Conservation (phyloP, 2,888 invertebrate species). For the Frankliniella fusca region DNA sequence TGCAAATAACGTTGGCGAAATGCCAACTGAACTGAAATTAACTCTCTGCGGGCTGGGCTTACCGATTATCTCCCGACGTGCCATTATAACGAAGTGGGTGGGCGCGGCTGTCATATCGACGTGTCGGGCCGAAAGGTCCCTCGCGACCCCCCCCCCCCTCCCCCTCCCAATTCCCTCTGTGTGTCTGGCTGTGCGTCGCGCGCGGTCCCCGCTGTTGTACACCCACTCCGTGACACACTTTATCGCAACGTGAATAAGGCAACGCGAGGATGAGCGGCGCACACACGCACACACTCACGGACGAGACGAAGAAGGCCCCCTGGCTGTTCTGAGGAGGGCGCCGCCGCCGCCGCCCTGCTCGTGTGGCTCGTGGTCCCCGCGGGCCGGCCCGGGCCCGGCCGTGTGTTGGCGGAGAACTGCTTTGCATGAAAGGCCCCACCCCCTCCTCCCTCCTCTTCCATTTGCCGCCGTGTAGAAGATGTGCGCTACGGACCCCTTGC, state of each 20-base stretch:
- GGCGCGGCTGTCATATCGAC: too few relatives aligned
- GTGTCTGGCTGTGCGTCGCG: neutral
- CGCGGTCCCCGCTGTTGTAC: neutral
- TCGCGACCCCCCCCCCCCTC: neutral
- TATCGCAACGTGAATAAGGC: neutral
- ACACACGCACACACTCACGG: neutral
- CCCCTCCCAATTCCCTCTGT: neutral
- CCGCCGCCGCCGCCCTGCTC: neutral
- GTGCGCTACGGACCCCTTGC: neutral
- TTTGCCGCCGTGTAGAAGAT: neutral
- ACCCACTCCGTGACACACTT: constrained; percentile 15
- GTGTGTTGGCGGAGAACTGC: neutral
- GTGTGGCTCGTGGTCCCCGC: neutral
- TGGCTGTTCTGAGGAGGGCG: constrained; percentile 19
- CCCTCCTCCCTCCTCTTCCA: neutral
- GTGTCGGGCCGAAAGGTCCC: too few relatives aligned
- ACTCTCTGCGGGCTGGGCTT: too few relatives aligned
- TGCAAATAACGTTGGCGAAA: too few relatives aligned
- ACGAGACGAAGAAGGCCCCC: neutral
- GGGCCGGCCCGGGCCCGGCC: neutral
- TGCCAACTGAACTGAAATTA: too few relatives aligned
- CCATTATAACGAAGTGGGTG: too few relatives aligned
- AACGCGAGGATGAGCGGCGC: neutral
- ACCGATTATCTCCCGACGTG: too few relatives aligned
- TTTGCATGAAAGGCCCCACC: constrained; percentile 2